Evolutionary conservation across 2,797 vertebrate genomes (phyloP).

Genomic region (Psittacula echo): DNA sequence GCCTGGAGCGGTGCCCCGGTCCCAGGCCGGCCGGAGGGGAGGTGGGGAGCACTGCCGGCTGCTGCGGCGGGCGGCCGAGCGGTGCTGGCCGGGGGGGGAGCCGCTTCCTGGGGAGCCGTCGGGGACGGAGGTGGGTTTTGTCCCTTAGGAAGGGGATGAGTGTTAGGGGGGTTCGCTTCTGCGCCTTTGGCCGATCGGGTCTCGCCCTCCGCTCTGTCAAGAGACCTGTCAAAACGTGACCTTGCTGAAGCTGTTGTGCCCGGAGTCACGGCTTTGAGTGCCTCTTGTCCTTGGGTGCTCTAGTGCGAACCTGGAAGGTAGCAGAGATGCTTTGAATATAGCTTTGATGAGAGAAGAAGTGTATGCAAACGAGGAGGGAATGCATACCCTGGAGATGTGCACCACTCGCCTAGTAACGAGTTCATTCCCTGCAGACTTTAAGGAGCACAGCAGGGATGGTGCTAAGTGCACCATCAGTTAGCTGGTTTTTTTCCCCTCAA

Average conservation of each 20-base stretch:
- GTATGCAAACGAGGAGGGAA: not conserved
- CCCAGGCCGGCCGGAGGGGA: not conserved
- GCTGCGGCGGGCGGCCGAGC: not conserved
- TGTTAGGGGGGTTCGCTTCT: accelerated
- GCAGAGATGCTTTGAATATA: not conserved
- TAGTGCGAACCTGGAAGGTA: not conserved
- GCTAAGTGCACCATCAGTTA: accelerated
- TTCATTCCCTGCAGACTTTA: not conserved
- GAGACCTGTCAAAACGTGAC: not conserved
- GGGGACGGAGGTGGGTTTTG: not conserved
- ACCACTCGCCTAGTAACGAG: not conserved
- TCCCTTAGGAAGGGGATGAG: not conserved
- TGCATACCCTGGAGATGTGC: not conserved
- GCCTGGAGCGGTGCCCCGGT: not conserved
- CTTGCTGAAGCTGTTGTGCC: not conserved
- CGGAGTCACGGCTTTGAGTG: not conserved
- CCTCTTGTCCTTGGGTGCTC: not conserved
- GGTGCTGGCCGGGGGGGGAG: not conserved
- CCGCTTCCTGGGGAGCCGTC: not conserved
- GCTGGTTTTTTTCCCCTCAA: accelerated
- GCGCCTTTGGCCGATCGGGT: not conserved
- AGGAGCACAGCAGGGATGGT: accelerated
- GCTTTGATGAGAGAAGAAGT: not conserved
- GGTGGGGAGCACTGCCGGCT: not conserved
- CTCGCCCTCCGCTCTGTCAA: accelerated